Evolutionary conservation across 2,113 vertebrate species (phyloP).

Genomic region (Clarias macrocephalus): DNA sequence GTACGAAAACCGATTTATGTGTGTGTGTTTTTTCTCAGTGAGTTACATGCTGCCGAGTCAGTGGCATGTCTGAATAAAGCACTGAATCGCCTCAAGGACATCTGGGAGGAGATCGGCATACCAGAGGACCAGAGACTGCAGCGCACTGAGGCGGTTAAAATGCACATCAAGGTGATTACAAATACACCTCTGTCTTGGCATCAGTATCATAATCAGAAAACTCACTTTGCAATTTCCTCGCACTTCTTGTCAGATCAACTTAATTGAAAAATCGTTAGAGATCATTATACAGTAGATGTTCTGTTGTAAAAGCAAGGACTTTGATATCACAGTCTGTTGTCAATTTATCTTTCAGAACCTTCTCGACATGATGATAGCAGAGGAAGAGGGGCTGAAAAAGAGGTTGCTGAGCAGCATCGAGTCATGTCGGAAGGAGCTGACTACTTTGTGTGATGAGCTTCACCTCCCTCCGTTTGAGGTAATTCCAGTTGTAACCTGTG

Average conservation of each 20-base stretch:
- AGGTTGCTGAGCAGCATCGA: slow-evolving; percentile 79
- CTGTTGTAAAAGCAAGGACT: no score
- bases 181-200: no score
- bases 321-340: no score
- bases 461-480: slow-evolving; percentile 79
- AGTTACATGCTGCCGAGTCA: slow-evolving; percentile 84
- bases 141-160: slow-evolving; percentile 80
- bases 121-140: slow-evolving; percentile 78
- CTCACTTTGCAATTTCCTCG: not conserved
- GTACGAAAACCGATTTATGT: not conserved
- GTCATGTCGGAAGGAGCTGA: slow-evolving; percentile 73
- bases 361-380: slow-evolving; percentile 86
- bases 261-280: no score
- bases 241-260: not conserved
- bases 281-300: not conserved
- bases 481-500: not conserved
- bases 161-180: slow-evolving; percentile 83
- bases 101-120: slow-evolving; percentile 87
- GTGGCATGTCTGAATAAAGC: slow-evolving; percentile 82
- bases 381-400: slow-evolving; percentile 83
- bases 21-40: slow-evolving; percentile 68
- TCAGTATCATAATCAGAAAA: not conserved
- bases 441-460: slow-evolving; percentile 77
- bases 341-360: slow-evolving; percentile 69
- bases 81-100: slow-evolving; percentile 77